These are phyloP conservation scores for Stenichneumon culpator DNA, from an alignment of 2,888 invertebrate genomes.

Conservation along the genomic window DNA sequence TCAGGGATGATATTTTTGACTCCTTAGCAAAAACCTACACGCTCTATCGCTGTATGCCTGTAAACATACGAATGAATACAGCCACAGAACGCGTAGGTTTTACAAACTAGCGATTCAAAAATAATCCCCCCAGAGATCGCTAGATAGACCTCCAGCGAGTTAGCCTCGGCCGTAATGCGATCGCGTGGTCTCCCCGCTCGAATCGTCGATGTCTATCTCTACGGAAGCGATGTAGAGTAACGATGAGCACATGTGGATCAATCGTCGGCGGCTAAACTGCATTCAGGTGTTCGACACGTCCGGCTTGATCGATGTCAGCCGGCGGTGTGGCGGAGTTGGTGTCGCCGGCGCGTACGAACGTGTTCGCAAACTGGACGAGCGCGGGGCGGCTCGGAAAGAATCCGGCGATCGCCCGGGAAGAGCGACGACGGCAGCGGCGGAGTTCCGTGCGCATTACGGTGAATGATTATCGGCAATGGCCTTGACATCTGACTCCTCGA, in stretches of 20 bases:
- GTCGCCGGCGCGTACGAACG: not conserved
- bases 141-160: too few relatives aligned
- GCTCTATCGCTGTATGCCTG: too few relatives aligned
- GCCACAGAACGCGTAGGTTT: too few relatives aligned
- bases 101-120: too few relatives aligned
- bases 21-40: too few relatives aligned
- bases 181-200: too few relatives aligned
- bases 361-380: not conserved
- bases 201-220: too few relatives aligned
- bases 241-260: constrained; percentile 25
- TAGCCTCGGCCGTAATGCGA: too few relatives aligned
- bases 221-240: not conserved
- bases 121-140: too few relatives aligned
- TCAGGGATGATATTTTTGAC: too few relatives aligned
- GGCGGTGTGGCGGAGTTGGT: not conserved
- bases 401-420: not conserved
- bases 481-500: constrained; percentile 73
- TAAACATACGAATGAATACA: too few relatives aligned
- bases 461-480: constrained; percentile 74
- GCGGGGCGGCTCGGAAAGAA: not conserved
- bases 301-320: constrained; percentile 42
- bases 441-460: constrained; percentile 68
- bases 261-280: constrained; percentile 15
- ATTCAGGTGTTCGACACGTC: constrained; percentile 32
- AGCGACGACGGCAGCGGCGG: not conserved